Evolutionary conservation across 2,888 invertebrate genomes (phyloP).

Genomic region (Callyntrura sp.): DNA sequence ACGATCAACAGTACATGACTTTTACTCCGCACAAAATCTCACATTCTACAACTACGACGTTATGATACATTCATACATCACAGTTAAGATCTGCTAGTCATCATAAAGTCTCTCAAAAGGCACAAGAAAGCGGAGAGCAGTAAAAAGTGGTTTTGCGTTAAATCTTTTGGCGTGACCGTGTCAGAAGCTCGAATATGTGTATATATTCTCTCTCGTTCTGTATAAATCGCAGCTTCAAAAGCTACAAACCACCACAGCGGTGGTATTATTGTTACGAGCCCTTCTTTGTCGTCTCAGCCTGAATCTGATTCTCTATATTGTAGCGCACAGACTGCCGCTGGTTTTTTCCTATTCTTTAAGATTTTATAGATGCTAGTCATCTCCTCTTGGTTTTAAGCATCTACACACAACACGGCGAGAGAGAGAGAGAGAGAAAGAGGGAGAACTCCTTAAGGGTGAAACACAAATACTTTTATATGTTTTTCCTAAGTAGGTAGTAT

Average conservation of each 20-base stretch:
- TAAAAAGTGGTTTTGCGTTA: conserved; percentile 72
- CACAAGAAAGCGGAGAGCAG: conserved; percentile 57
- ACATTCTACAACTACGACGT: conserved; percentile 44
- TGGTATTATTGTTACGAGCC: conserved; percentile 21
- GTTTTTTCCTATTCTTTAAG: conserved; percentile 47
- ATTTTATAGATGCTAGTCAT: conserved; percentile 50
- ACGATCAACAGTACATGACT: conserved; percentile 38
- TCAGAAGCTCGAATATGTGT: conserved; percentile 42
- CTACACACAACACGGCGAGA: no score
- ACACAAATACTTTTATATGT: conserved; percentile 35
- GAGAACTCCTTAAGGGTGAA: conserved; percentile 64
- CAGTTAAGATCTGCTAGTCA: conserved; percentile 69
- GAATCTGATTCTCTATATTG: conserved; percentile 51
- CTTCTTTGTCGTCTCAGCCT: conserved; percentile 20
- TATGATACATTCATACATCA: conserved; percentile 75
- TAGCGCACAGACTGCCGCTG: conserved; percentile 44
- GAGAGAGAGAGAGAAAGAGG: no score
- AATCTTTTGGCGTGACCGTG: conserved; percentile 72
- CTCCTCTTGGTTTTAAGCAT: conserved; percentile 40
- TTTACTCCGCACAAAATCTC: conserved; percentile 47
- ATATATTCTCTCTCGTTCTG: no score
- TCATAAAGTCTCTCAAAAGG: conserved; percentile 61
- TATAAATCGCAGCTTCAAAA: neutral
- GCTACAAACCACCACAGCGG: conserved; percentile 42
- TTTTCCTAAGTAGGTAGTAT: no score